Conservation (phyloP, 2,113 vertebrate genomes). For the Elaphurus davidianus region DNA sequence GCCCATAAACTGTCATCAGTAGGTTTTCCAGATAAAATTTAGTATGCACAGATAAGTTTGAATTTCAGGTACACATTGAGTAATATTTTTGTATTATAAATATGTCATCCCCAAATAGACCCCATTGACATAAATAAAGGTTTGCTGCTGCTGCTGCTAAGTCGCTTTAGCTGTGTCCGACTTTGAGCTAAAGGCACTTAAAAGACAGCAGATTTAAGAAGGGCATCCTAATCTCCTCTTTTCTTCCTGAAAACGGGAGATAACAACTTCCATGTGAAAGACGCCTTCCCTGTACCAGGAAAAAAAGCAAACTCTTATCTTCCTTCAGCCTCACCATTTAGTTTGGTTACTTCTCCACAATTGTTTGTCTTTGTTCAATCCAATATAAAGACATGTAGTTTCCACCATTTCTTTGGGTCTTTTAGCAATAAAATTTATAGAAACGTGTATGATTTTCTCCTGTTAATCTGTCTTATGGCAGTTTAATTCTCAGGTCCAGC, state of each 20-base stretch:
- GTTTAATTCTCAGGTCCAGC: neutral
- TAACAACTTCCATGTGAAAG: neutral
- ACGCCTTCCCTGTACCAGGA: neutral
- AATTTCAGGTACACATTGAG: neutral
- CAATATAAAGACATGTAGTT: neutral
- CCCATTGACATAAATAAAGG: neutral
- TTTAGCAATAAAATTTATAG: neutral
- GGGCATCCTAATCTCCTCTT: neutral
- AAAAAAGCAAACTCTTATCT: neutral
- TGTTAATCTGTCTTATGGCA: neutral
- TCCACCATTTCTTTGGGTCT: neutral
- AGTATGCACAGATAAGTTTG: neutral
- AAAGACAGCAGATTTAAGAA: neutral
- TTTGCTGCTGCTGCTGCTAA: neutral
- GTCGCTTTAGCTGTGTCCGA: too few species aligned
- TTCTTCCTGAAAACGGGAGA: neutral
- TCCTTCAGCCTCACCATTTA: neutral
- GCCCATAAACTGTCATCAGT: neutral
- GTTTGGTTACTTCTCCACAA: neutral
- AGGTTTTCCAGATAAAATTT: constrained; percentile 10
- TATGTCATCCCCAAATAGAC: neutral
- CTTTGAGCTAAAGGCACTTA: neutral
- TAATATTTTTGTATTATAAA: neutral
- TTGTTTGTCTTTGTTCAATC: neutral
- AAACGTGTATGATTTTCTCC: neutral